These are phyloP conservation scores for Dendroctonus valens DNA, from an alignment of 1,140 invertebrate species.

Conservation along the genomic window DNA sequence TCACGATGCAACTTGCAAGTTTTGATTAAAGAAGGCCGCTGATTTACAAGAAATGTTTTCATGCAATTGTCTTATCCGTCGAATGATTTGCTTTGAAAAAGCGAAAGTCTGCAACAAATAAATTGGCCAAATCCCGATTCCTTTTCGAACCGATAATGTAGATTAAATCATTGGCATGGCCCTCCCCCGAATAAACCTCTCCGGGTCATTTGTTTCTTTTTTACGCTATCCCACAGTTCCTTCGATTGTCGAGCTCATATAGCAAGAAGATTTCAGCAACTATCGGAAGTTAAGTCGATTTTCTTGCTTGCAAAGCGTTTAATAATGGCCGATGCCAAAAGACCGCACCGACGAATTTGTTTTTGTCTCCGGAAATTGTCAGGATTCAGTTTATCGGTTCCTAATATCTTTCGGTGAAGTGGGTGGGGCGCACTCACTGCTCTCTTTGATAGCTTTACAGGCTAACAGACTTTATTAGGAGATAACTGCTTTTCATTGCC, in stretches of 20 bases:
- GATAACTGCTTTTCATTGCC: too few species aligned
- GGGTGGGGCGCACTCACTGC: too few species aligned
- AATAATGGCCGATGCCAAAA: constrained; percentile 45
- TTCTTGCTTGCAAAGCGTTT: constrained; percentile 49
- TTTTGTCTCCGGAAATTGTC: constrained; percentile 26
- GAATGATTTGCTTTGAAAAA: too few species aligned
- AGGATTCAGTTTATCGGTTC: constrained; percentile 14
- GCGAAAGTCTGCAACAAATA: too few species aligned
- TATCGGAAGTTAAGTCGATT: constrained; percentile 43
- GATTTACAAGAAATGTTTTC: too few species aligned
- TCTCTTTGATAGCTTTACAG: too few species aligned
- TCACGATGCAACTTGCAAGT: too few species aligned
- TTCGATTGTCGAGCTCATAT: constrained; percentile 41
- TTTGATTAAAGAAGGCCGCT: too few species aligned
- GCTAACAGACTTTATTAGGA: too few species aligned
- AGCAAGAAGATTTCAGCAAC: constrained; percentile 46
- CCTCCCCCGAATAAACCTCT: constrained; percentile 6
- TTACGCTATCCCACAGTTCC: constrained; percentile 1
- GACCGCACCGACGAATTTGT: constrained; percentile 37
- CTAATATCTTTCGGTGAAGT: constrained; percentile 6
- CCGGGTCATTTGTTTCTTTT: constrained; percentile 20
- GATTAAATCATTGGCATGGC: constrained; percentile 16
- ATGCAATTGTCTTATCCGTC: too few species aligned
- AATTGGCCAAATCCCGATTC: too few species aligned
- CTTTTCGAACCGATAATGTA: background rate